These are phyloP conservation scores for Bucorvus abyssinicus DNA, from an alignment of 2,797 vertebrate species.

Conservation along the genomic window DNA sequence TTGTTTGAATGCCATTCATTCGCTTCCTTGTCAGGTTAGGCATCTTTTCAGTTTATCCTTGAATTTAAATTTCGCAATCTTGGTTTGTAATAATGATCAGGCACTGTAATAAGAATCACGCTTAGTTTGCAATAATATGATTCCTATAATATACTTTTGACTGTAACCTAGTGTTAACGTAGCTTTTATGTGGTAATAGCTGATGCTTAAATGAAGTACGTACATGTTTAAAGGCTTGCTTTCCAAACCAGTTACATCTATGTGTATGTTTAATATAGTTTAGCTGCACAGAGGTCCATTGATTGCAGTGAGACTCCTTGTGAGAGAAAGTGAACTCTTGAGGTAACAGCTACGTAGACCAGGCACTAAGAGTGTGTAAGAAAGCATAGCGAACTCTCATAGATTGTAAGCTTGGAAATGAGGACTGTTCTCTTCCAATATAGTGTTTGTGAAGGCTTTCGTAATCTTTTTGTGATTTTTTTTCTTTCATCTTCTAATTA, in stretches of 20 bases:
- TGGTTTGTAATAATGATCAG: neutral
- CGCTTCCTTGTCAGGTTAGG: neutral
- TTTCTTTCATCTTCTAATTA: neutral
- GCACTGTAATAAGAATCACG: neutral
- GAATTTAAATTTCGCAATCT: neutral
- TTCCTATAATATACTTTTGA: neutral
- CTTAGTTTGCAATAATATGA: neutral
- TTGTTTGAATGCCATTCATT: neutral
- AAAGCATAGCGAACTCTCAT: neutral
- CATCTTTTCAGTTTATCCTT: neutral
- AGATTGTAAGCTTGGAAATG: neutral
- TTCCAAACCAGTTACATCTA: neutral
- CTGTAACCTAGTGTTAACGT: neutral
- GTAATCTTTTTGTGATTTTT: neutral
- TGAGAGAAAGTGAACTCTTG: neutral
- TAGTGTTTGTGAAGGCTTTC: neutral
- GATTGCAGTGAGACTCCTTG: slow-evolving; percentile 10
- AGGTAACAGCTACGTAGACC: neutral
- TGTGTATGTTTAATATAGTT: neutral
- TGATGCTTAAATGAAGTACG: neutral
- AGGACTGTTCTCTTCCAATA: neutral
- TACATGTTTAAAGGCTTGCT: neutral
- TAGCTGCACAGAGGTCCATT: neutral
- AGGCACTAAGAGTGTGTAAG: neutral
- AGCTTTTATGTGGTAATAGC: neutral